These are phyloP conservation scores for Amblyornis subalaris DNA, from an alignment of 2,113 vertebrate genomes.

Conservation along the genomic window DNA sequence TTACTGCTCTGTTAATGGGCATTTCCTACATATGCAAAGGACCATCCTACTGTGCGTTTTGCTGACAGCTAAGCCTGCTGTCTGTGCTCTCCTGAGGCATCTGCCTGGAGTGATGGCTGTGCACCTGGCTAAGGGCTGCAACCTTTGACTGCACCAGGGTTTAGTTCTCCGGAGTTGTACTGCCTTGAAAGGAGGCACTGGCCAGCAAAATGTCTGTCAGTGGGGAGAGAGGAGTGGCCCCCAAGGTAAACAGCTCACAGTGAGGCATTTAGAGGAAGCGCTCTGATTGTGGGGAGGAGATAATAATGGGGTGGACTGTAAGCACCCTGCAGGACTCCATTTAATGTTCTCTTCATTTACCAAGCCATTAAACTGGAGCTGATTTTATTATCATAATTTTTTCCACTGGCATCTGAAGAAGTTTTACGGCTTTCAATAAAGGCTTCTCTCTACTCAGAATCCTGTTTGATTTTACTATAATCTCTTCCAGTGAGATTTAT, in stretches of 20 bases:
- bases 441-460: conserved; percentile 34
- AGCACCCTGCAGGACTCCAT: conserved; percentile 22
- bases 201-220: not conserved
- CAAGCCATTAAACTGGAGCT: conserved; percentile 58
- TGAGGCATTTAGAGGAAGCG: not conserved
- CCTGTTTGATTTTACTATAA: conserved; percentile 52
- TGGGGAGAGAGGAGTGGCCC: not conserved
- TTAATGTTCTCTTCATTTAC: conserved; percentile 63
- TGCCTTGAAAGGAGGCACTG: not conserved
- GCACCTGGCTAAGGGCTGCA: not conserved
- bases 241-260: not conserved
- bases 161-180: not conserved
- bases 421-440: conserved; percentile 68
- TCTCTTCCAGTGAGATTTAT: conserved; percentile 70
- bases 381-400: conserved; percentile 61
- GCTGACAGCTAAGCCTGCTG: not conserved
- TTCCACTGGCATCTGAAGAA: conserved; percentile 42
- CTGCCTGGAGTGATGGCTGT: not conserved
- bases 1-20: not conserved
- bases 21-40: not conserved
- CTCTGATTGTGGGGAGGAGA: not conserved
- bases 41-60: not conserved
- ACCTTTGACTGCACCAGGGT: not conserved
- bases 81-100: not conserved
- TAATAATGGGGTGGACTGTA: not conserved